Base-by-base conservation (phyloP, 2,888 invertebrate species). In the Hemaris fuciformis region DNA sequence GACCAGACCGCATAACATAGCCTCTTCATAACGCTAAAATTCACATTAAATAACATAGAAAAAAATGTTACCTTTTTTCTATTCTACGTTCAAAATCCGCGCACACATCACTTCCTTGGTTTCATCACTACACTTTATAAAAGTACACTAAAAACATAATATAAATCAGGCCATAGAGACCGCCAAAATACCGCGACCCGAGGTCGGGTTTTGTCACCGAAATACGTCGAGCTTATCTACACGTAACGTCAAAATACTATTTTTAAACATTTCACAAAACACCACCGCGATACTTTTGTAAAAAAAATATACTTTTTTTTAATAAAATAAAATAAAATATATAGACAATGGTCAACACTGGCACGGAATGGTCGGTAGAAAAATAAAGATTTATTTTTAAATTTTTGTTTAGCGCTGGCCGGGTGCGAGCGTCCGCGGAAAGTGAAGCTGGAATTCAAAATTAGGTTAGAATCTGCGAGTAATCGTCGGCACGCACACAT, bases 391-490 rank as follows among this genome's bases (percentile, higher is more conserved):
- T 87, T 88, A 87, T 84, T 90, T 89, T 87, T 91, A 88, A 88
- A 88, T 68, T 60, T 81, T 67, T 79, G 76, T 75, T 79, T 81
- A 81, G 77, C 84, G 77, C 74, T 80, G 83, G 83, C 84, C 83
- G 83, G 85, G 85, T 79, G 85, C 81, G 80, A 83, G 84, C 85
- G 84, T 82, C 84, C 80, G 81, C 77, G 83, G 78, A 77, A 81
- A 82, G 84, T 82, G 79, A 82, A 83, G 85, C 83, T 84, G 82
- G 86, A 78, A 87, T 90, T 91, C 84, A 85, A 84, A 90, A 90
- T 89, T 91, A 90, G 91, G 91, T 91, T 92, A 89, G 88, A 89
- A 87, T 87, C 77, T 84, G 86, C 85, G 87, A 84, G 87, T 83
- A 86, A 74, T 84, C 61, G 85, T 85, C 85, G 85, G 84, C 84